Percentiles rank a stretch among this genome's conserved stretches.
These are phyloP conservation scores for Drosophila macrospina DNA, from an alignment of 2,888 invertebrate genomes.

Conservation along the genomic window DNA sequence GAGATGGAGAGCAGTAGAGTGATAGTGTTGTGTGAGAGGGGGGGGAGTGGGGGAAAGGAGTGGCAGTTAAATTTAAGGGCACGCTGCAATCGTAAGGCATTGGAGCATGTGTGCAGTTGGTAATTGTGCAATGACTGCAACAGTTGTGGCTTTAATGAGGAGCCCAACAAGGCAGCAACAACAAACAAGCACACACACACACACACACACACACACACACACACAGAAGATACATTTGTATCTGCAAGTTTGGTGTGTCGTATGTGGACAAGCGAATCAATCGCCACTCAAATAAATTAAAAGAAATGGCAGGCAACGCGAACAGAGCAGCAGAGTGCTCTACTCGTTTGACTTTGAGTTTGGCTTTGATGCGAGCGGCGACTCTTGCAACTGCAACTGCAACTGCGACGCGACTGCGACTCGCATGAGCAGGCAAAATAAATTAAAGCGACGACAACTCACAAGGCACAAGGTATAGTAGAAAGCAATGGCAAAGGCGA, in stretches of 20 bases:
- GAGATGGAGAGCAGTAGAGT: background rate
- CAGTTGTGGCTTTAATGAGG: slow-evolving; percentile 59
- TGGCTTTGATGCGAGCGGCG: slow-evolving; percentile 37
- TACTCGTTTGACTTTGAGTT: slow-evolving; percentile 35
- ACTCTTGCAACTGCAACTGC: slow-evolving; percentile 32
- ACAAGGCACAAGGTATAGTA: slow-evolving; percentile 12
- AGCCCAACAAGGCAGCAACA: slow-evolving; percentile 35
- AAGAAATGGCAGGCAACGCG: slow-evolving; percentile 68
- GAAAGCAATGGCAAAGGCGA: slow-evolving; percentile 44
- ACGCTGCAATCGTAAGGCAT: slow-evolving; percentile 35
- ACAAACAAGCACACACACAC: background rate
- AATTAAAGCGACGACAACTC: slow-evolving; percentile 63
- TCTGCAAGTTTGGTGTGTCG: slow-evolving; percentile 30
- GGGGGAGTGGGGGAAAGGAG: background rate
- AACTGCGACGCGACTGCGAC: slow-evolving; percentile 29
- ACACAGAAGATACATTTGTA: slow-evolving; percentile 38
- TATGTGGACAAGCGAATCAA: slow-evolving; percentile 50
- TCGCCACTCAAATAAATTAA: slow-evolving; percentile 70
- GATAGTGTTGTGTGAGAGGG: too few species aligned
- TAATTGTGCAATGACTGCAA: slow-evolving; percentile 51
- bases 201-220: background rate
- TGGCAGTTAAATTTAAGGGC: slow-evolving; percentile 35
- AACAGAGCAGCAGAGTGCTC: too few species aligned
- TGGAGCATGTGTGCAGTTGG: slow-evolving; percentile 32
- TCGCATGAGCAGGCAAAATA: slow-evolving; percentile 72